Base-by-base conservation (phyloP, 2,888 invertebrate species). In the Acrocyrtus sp. region DNA sequence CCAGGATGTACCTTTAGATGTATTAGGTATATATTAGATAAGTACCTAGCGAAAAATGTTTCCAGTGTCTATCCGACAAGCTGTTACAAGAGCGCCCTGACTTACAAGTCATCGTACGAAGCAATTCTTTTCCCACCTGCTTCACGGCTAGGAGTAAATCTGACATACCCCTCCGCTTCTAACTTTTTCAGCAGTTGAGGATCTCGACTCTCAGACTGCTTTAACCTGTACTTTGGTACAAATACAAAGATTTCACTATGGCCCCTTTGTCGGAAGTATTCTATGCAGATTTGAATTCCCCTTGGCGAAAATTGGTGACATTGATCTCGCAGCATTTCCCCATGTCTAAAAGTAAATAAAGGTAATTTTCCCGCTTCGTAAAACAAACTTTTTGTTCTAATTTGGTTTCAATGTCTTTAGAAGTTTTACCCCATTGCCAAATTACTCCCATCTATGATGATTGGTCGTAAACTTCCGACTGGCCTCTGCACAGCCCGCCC, bases 401-500 rank as follows among this genome's bases (percentile, higher is more conserved):
- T n/a, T n/a, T n/a, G n/a, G n/a, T 29, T 63, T 53, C 29, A 29
- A 22, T 61, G 47, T 19, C n/a, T 58, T 72, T 82, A 90, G n/a
- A 22, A 56, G 72, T 82, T 90, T 88, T 86, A 94, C 94, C 88
- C 87, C 87, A 90, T 89, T 1, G 93, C 94, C 17, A 94, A 90
- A 85, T 94, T 94, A 83, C 91, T 91, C 17, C 93, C 94, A 84
- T 94, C 94, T 62, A 94, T 89, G 17, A 94, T 87, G 70, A 94
- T 86, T 83, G 91, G 90, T 48, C 93, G 84, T 45, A 91, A 53
- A 10, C 51, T 22, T 17, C 70, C 72, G n/a, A 8, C 6, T 2
- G 26, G 19, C n/a, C 53, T 21, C 1, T 56, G 22, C 12, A 22
- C 54, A n/a, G 27, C 3, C 22, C 27, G 5, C 17, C 34, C 45